phyloP scores from a whole-genome alignment of 2,113 vertebrate species.

The Myrmecophaga tridactyla region DNA sequence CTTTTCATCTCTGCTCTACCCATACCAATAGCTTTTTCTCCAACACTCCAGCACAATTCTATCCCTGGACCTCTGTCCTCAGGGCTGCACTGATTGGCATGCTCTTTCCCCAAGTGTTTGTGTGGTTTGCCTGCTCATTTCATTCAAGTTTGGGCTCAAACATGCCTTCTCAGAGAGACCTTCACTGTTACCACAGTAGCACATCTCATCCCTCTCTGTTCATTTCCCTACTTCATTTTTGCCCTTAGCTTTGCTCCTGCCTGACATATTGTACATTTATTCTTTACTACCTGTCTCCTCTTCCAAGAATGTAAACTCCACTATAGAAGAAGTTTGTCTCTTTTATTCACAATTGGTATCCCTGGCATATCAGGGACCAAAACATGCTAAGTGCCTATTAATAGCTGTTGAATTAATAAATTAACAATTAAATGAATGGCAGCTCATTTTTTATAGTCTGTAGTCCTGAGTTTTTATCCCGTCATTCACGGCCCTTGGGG shows the following conservation, averaged over 20 bases:
- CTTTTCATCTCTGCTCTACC: not conserved
- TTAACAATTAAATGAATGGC: not conserved
- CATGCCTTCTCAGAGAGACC: not conserved
- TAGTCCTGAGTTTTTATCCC: not conserved
- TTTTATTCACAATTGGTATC: not conserved
- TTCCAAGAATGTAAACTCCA: not conserved
- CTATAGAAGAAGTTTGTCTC: not conserved
- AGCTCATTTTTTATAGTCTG: not conserved
- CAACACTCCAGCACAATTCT: not conserved
- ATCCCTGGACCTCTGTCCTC: fast-evolving
- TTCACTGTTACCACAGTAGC: not conserved
- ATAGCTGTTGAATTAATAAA: not conserved
- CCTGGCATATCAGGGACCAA: not conserved
- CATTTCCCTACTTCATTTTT: not conserved
- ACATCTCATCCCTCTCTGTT: not conserved
- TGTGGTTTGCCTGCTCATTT: not conserved
- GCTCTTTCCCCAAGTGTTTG: not conserved
- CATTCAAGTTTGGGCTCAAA: not conserved
- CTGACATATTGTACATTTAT: not conserved
- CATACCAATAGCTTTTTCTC: not conserved
- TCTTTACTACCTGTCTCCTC: not conserved
- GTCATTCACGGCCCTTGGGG: not conserved
- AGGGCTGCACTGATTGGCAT: not conserved
- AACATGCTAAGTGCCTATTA: not conserved
- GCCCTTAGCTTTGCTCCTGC: no score